phyloP scores from a whole-genome alignment of 2,888 invertebrate genomes.

The Girardia tigrina region DNA sequence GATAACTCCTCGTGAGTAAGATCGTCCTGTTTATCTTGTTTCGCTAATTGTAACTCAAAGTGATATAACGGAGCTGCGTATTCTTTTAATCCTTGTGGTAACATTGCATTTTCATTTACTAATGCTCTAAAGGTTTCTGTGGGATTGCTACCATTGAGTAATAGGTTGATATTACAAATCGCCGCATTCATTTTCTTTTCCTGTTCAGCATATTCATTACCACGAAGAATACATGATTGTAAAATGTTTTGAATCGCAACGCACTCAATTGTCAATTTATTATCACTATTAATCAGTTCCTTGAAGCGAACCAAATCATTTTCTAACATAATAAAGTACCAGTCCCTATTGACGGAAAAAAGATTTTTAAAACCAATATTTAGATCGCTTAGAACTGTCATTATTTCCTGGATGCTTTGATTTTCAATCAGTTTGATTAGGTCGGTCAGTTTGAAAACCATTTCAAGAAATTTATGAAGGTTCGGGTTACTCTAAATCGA shows the following conservation, averaged over 20 bases:
- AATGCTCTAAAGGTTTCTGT: not conserved
- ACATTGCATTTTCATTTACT: conserved; percentile 48
- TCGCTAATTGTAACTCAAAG: conserved; percentile 6
- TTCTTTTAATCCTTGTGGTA: conserved; percentile 40
- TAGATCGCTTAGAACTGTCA: not conserved
- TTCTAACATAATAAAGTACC: conserved; percentile 27
- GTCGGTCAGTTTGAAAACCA: not conserved
- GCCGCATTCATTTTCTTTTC: conserved; percentile 13
- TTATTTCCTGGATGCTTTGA: conserved; percentile 5
- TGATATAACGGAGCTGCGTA: conserved; percentile 23
- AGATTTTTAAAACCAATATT: not conserved
- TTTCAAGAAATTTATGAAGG: no score
- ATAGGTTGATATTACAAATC: not conserved
- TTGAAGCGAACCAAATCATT: not conserved
- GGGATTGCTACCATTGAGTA: not conserved
- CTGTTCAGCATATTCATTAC: conserved; percentile 1
- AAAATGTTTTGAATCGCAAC: not conserved
- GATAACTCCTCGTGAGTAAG: conserved; percentile 25
- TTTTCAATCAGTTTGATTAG: conserved; percentile 2
- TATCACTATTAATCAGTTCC: conserved; percentile 11
- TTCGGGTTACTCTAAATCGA: no score
- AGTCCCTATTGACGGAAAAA: not conserved
- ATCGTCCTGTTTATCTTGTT: not conserved
- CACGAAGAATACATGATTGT: not conserved
- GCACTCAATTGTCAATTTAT: not conserved